phyloP scores from a whole-genome alignment of 2,797 vertebrate genomes.

The Cephalopachus bancanus region DNA sequence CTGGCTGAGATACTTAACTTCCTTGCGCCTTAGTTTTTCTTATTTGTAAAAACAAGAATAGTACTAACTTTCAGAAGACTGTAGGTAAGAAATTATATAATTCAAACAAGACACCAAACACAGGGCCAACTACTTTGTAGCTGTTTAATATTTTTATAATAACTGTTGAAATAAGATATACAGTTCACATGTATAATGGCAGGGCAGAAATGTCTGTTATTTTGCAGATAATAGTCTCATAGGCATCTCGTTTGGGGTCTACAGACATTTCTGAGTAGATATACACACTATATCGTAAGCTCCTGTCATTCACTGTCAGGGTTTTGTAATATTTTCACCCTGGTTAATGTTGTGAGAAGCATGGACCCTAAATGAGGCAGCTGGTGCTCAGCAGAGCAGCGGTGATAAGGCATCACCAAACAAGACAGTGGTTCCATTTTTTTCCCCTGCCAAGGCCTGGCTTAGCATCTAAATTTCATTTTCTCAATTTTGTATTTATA shows the following conservation, averaged over 20 bases:
- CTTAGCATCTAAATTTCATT: slow-evolving; percentile 3
- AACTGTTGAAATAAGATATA: neutral
- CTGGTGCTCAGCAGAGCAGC: neutral
- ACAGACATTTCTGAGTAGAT: neutral
- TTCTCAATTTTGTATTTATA: neutral
- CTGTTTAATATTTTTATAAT: neutral
- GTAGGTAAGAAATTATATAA: neutral
- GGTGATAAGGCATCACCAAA: neutral
- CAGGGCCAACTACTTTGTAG: neutral
- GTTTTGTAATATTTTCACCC: slow-evolving; percentile 5
- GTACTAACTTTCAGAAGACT: neutral
- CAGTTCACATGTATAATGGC: neutral
- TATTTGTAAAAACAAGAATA: neutral
- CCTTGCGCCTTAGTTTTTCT: neutral
- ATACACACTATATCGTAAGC: neutral
- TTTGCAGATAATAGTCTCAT: neutral
- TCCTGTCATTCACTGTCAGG: neutral
- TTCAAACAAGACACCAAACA: neutral
- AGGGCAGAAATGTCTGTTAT: neutral
- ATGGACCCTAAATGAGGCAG: slow-evolving; percentile 24
- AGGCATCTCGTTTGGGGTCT: neutral
- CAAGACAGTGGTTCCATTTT: neutral
- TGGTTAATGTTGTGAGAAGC: slow-evolving; percentile 39
- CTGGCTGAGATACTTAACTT: neutral
- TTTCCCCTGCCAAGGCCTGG: neutral